These are phyloP conservation scores for Hecatera dysodea DNA, from an alignment of 2,888 invertebrate genomes.

Conservation along the genomic window DNA sequence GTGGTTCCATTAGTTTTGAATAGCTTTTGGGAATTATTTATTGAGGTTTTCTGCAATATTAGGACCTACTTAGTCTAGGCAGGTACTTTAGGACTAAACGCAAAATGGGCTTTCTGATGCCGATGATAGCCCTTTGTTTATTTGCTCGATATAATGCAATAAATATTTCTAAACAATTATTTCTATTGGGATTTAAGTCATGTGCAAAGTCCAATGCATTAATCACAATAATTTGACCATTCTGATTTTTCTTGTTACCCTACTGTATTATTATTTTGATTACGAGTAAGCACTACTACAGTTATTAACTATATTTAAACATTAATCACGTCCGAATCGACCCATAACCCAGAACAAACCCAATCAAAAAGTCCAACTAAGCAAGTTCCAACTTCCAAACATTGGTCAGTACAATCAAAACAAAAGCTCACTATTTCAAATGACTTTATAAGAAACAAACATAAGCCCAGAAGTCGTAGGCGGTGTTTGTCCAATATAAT, in stretches of 20 bases:
- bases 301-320: conserved; percentile 41
- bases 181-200: background rate
- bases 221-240: background rate
- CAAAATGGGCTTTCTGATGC: conserved; percentile 4
- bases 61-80: conserved; percentile 7
- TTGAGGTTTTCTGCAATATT: conserved; percentile 39
- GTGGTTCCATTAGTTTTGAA: conserved; percentile 42
- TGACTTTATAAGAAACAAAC: conserved; percentile 77
- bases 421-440: conserved; percentile 65
- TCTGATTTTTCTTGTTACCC: conserved; percentile 1
- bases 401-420: conserved; percentile 57
- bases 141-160: background rate
- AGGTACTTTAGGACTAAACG: conserved; percentile 12
- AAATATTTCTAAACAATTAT: background rate
- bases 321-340: conserved; percentile 42
- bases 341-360: conserved; percentile 36
- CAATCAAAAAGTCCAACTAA: conserved; percentile 56
- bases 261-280: conserved; percentile 32
- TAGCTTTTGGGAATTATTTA: conserved; percentile 44
- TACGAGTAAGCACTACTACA: background rate
- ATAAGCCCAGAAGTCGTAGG: conserved; percentile 74
- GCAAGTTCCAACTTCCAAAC: conserved; percentile 41
- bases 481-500: conserved; percentile 84
- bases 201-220: background rate
- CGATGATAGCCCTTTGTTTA: background rate